Percentiles rank a stretch among this genome's conserved stretches.
These are phyloP conservation scores for Bettongia penicillata DNA, from an alignment of 2,113 vertebrate species.

Conservation along the genomic window DNA sequence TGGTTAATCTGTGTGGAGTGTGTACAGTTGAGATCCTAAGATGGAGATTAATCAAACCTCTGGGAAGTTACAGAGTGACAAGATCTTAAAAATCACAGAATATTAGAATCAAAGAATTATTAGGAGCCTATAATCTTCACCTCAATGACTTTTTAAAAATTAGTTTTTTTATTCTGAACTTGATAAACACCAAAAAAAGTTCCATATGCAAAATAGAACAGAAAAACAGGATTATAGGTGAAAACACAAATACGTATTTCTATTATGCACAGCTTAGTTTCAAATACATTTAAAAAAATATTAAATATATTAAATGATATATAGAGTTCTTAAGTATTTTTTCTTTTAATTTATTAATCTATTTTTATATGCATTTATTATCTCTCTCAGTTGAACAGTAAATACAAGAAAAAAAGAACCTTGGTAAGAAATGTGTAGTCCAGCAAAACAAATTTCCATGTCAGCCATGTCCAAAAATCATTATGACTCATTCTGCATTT, in stretches of 20 bases:
- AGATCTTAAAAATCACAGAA: neutral
- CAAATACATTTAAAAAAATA: neutral
- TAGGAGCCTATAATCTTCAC: neutral
- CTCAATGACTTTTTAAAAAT: neutral
- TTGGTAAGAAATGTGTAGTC: neutral
- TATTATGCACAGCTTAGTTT: neutral
- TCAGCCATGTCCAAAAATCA: neutral
- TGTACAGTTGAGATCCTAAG: conserved; percentile 75
- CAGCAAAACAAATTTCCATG: neutral
- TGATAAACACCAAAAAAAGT: neutral
- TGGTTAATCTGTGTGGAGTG: conserved; percentile 74
- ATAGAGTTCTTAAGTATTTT: neutral
- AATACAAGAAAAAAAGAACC: neutral
- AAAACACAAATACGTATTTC: neutral
- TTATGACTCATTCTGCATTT: neutral
- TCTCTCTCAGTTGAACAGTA: neutral
- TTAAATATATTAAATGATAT: neutral
- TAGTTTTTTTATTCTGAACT: neutral
- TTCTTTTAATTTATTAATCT: neutral
- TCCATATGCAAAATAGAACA: neutral
- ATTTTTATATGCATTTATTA: neutral
- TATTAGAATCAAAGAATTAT: neutral
- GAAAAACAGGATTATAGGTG: neutral
- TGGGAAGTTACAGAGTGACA: conserved; percentile 26
- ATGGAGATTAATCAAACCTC: conserved; percentile 71